These are phyloP conservation scores for Varanus komodoensis DNA, from an alignment of 2,113 vertebrate genomes.

Conservation along the genomic window DNA sequence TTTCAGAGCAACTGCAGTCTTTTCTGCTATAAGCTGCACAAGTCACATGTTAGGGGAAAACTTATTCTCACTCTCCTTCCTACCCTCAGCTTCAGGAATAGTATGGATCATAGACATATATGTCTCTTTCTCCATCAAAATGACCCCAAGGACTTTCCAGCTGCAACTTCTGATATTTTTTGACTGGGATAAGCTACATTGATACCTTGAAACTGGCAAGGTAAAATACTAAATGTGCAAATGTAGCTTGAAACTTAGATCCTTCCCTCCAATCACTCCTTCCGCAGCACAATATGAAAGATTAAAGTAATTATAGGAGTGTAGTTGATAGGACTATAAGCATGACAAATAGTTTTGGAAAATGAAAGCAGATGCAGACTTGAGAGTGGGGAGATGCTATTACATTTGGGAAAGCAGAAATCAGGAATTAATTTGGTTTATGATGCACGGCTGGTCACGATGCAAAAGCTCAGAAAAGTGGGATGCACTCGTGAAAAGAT, in stretches of 20 bases:
- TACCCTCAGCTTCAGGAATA: background rate
- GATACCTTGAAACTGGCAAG: background rate
- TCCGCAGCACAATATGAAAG: conserved; percentile 22
- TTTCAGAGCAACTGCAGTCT: background rate
- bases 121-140: background rate
- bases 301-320: conserved; percentile 41
- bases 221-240: conserved; percentile 2
- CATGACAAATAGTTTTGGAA: conserved; percentile 10
- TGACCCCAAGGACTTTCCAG: background rate
- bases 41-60: background rate
- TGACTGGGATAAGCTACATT: conserved; percentile 5
- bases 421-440: conserved; percentile 36
- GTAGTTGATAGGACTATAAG: conserved; percentile 3
- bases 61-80: background rate
- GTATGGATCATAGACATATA: background rate
- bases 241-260: conserved; percentile 11
- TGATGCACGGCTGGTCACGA: conserved; percentile 29
- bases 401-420: conserved; percentile 25
- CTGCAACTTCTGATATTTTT: background rate
- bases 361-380: conserved; percentile 32
- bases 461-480: background rate
- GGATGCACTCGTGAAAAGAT: conserved; percentile 24
- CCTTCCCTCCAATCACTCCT: conserved; percentile 22
- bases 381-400: conserved; percentile 13
- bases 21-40: background rate